Evolutionary conservation across 2,888 invertebrate species (phyloP).

Genomic region (Hemaris fuciformis): DNA sequence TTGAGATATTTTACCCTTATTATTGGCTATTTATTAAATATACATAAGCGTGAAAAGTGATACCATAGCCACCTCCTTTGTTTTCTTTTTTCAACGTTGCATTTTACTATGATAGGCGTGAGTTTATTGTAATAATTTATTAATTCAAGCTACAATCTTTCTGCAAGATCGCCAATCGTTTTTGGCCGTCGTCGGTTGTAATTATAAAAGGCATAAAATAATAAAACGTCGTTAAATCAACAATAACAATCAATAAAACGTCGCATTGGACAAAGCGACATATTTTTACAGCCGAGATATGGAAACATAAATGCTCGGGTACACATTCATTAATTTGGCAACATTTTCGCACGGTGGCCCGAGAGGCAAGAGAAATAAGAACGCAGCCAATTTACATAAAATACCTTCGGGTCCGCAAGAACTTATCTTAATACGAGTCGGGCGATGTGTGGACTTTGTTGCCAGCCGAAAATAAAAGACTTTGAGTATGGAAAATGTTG

Average conservation of each 20-base stretch:
- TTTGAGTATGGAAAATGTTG: neutral
- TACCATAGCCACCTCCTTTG: too few relatives aligned
- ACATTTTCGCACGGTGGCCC: slow-evolving; percentile 43
- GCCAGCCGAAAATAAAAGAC: slow-evolving; percentile 3
- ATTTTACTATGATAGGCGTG: too few relatives aligned
- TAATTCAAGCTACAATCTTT: too few relatives aligned
- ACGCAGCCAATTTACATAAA: slow-evolving; percentile 67
- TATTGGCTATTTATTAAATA: too few relatives aligned
- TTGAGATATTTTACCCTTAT: too few relatives aligned
- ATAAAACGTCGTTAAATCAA: too few relatives aligned
- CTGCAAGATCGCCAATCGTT: too few relatives aligned
- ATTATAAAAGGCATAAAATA: too few relatives aligned
- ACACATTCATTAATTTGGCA: slow-evolving; percentile 35
- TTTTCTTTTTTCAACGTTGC: too few relatives aligned
- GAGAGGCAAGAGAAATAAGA: slow-evolving; percentile 31
- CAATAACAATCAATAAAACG: neutral
- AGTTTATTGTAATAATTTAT: too few relatives aligned
- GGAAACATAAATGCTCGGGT: slow-evolving; percentile 20
- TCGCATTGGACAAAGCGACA: neutral
- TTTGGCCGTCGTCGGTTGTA: too few relatives aligned
- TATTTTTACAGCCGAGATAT: neutral
- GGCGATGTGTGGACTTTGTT: neutral
- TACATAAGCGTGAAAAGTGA: too few relatives aligned
- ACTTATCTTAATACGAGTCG: slow-evolving; percentile 8
- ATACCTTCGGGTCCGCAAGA: slow-evolving; percentile 43